A percentile compares a stretch with the other conserved stretches of the same genome.
Conservation (phyloP, 2,888 invertebrate genomes). For the Diplazon laetatorius region DNA sequence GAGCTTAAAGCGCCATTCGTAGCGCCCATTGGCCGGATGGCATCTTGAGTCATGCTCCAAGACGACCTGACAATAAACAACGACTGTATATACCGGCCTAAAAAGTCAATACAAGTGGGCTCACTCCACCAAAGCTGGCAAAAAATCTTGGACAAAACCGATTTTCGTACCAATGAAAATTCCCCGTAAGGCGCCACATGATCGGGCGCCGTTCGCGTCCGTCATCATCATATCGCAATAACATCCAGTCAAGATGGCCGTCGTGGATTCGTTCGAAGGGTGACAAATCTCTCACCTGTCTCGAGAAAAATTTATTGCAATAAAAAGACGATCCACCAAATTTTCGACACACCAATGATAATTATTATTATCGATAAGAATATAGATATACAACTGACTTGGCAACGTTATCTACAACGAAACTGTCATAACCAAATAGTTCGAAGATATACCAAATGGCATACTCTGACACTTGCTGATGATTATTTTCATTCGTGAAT, state of each 20-base stretch:
- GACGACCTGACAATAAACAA: too few species aligned
- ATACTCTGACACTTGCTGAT: conserved; percentile 68
- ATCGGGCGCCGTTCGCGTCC: not conserved
- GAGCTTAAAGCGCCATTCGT: too few species aligned
- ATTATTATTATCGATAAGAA: not conserved
- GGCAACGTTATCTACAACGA: not conserved
- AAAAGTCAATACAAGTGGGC: too few species aligned
- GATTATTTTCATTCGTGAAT: conserved; percentile 1
- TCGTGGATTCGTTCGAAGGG: conserved; percentile 14
- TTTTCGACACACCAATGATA: not conserved
- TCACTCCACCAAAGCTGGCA: too few species aligned
- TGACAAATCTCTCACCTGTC: conserved; percentile 6
- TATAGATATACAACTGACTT: not conserved
- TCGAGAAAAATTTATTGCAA: not conserved
- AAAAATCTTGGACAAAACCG: too few species aligned
- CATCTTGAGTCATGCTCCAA: too few species aligned
- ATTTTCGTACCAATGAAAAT: too few species aligned
- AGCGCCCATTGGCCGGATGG: too few species aligned
- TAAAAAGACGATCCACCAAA: too few species aligned
- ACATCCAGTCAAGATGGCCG: conserved; percentile 25
- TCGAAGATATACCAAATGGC: conserved; percentile 12
- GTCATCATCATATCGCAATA: not conserved
- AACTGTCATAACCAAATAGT: not conserved
- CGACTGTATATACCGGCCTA: too few species aligned
- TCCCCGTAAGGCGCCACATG: not conserved